phyloP scores from a whole-genome alignment of 1,140 invertebrate genomes.

The Drosophila ambigua region DNA sequence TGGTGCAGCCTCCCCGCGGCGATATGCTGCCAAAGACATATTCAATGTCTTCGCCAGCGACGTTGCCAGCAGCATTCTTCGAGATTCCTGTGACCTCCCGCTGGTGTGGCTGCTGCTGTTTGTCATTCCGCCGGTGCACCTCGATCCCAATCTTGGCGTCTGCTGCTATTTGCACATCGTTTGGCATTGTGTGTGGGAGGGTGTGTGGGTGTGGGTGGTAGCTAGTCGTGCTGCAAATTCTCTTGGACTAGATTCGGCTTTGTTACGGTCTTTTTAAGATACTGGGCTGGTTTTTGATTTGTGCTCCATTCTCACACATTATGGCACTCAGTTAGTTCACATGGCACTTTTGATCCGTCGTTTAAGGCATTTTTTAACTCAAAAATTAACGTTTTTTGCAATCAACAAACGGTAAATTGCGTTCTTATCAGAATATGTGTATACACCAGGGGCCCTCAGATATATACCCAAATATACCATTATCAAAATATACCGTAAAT shows the following conservation, averaged over 20 bases:
- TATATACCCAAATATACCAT: neutral
- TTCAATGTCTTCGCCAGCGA: conserved; percentile 53
- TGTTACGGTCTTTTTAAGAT: conserved; percentile 12
- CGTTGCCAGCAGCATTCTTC: conserved; percentile 40
- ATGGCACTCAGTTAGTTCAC: conserved; percentile 36
- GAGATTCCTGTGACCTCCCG: conserved; percentile 31
- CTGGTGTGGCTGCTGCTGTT: conserved; percentile 31
- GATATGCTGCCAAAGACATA: conserved; percentile 76
- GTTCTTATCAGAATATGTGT: conserved; percentile 77
- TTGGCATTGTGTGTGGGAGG: conserved; percentile 52
- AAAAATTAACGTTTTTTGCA: conserved; percentile 27
- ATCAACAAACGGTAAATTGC: conserved; percentile 38
- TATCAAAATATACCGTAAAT: too few species aligned
- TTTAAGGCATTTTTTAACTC: conserved; percentile 75
- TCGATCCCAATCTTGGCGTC: conserved; percentile 67
- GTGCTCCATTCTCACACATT: conserved; percentile 47
- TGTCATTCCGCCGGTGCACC: conserved; percentile 43
- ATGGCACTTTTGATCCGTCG: conserved; percentile 16
- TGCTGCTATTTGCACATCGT: conserved; percentile 81
- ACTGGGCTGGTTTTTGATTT: conserved; percentile 50
- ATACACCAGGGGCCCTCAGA: conserved; percentile 27
- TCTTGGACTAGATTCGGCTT: conserved; percentile 28
- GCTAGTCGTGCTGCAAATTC: neutral
- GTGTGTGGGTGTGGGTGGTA: conserved; percentile 1
- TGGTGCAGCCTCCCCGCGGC: conserved; percentile 47